Evolutionary conservation across 2,888 invertebrate genomes (phyloP), one percentile per base, ranked within the genome.

Genomic region (Buathra laborator): DNA sequence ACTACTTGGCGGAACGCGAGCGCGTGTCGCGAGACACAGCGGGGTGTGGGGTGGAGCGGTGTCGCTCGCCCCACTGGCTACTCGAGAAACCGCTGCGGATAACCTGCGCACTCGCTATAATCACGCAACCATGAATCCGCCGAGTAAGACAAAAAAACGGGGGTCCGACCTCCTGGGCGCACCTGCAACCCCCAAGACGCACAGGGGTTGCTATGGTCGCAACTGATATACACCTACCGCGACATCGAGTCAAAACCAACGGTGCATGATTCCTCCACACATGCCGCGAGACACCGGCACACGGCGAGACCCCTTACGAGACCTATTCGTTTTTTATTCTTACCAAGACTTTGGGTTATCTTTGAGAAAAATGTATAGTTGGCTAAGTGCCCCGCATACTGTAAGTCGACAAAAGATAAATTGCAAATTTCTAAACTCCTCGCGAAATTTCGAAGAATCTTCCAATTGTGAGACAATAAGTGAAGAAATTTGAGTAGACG

Each of bases 61-160:
- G n/a, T n/a, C 9, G 12, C 62, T 32, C 59, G 43, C 70, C 68
- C 59, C 68, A 74, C 53, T 51, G 48, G 71, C 67, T 19, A 9
- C 37, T 56, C 53, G 66, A 66, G 62, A 84, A 76, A 83, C 87
- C 87, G 86, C 75, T 79, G 78, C 51, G 86, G 70, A 84, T 84
- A 86, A 89, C 89, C 88, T 91, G 90, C 84, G 84, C 84, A 74
- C 59, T 37, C 81, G 56, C 85, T 91, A 92, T 91, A 92, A 91
- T 92, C 93, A 93, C 88, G 92, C 93, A 92, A 93, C 89, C 93
- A 93, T 93, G 93, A 93, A 92, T 93, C 93, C 93, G 93, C 92
- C 87, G 43, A 88, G 71, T 74, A 88, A 86, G 85, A 87, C 48
- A 48, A 48, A 29, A 81, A 32, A 68, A 59, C 56, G 79, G 16